Evolutionary conservation across 2,113 vertebrate species (phyloP), one percentile per base, ranked within the genome.

Genomic region (Tonatia bakeri): DNA sequence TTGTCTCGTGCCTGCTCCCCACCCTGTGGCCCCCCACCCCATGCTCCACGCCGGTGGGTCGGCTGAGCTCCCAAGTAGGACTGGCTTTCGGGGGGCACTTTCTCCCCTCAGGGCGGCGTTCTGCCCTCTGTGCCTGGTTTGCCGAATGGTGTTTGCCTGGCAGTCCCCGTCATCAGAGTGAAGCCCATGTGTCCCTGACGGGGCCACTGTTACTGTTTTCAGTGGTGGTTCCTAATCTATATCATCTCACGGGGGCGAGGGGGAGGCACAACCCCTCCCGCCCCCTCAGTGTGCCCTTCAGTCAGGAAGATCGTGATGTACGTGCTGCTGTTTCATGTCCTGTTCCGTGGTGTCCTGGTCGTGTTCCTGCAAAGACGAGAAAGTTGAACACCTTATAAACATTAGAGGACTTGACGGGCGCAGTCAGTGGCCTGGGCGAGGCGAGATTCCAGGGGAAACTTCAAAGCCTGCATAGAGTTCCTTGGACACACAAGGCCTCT

Each of bases 401-500:
- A 26, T 38, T 52, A n/a, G 64, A 80, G 40, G 16, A 28, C 28
- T 56, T 92, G 45, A 36, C 33, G n/a, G 26, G 50, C 52, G 50
- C 52, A 65, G 0, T 94, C 88, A 76, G 16, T n/a, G 26, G 85
- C 19, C 33, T 81, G 73, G 86, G 64, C 84, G 73, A 91, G 31
- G 31, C 82, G 59, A 83, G 91, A 77, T 84, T 84, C 45, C 7
- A 56, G 82, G 75, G 47, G 64, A 61, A 84, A 17, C 36, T 77
- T 87, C 36, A 70, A 40, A 36, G 65, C 54, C 36, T 31, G 0
- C 24, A 9, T 26, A 12, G 36, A n/a, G 65, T 65, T 91, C 91
- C 24, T 38, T 75, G 91, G 54, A 28, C 4, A 36, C 26, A 24
- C n/a, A 65, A 7, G 56, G 10, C 36, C 31, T 91, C 50, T 22